Evolutionary conservation across 2,797 vertebrate genomes (phyloP), one percentile per base, ranked within the genome.

Genomic region (Peromyscus nudipes): DNA sequence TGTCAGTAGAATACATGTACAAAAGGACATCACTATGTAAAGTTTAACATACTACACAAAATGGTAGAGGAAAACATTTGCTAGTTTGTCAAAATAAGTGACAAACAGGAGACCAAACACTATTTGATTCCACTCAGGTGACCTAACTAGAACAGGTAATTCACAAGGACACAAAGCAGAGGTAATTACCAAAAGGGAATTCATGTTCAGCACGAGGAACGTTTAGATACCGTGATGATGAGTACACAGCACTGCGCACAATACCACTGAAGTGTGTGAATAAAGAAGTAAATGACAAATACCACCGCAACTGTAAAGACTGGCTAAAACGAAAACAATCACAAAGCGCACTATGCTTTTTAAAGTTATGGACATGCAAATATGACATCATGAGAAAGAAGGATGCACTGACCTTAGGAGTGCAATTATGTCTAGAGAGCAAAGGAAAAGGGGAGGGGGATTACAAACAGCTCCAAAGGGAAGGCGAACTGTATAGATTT

Each of bases 41-140:
- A 80, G 37, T 91, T 67, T 75, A 87, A 95, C 89, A 91, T n/a
- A 95, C 55, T 88, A 69, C n/a, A 94, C 34, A 85, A 93, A 86
- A 64, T 55, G 27, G 65, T 55, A 60, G n/a, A 83, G 76, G 52
- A 91, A 91, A 76, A 1, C 43, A n/a, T 69, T 65, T 67, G 52
- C 8, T 55, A 89, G 64, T 65, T 79, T 64, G 52, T 94, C 60
- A 77, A 71, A 92, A 91, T 89, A 77, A 87, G 55, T 52, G 75
- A 95, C 6, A 67, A 16, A 91, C 0, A 89, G 17, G 46, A 79
- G 19, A 7, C 27, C 64, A 91, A 91, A 25, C 29, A 91, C 11
- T 37, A 29, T 21, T 75, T 52, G n/a, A 76, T 60, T 55, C 23
- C n/a, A 82, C 19, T 90, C 43, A 2, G 29, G 43, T 62, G 4